Evolutionary conservation across 2,888 invertebrate species (phyloP), one percentile per base, ranked within the genome.

Genomic region (Uropetala carovei): DNA sequence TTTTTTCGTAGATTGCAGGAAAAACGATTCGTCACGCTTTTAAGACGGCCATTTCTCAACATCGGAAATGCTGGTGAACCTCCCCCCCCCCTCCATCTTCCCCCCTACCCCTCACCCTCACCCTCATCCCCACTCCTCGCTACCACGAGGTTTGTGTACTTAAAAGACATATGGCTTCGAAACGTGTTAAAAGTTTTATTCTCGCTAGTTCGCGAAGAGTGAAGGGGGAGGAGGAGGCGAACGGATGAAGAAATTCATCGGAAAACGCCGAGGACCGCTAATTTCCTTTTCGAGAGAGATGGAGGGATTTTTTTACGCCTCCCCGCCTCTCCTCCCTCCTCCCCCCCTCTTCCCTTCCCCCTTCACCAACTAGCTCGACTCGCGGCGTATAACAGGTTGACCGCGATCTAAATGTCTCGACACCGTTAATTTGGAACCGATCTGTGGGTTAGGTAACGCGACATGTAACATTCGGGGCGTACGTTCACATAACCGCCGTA

Each of bases 381-480:
- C 60, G 60, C 59, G 86, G 86, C 64, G 16, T 43, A 64, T 89
- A 43, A 68, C 89, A 89, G 10, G 89, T 89, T 89, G 89, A 89
- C 89, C 89, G 64, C 89, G 89, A 64, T 89, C 89, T 89, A 58
- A 89, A 89, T 86, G 60, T 30, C 86, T 89, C 89, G 64, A n/a
- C 64, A 64, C 64, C 89, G 89, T 68, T 89, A 68, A 89, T 89
- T 89, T 60, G 89, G 89, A 64, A 43, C 68, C 30, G 89, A 89
- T 89, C n/a, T 43, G 64, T 43, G 60, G 68, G 68, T 89, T 89
- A 64, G 64, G 89, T 89, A 89, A 89, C 43, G 64, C 43, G 64
- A 64, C 60, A 64, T 89, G 89, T 43, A 68, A 89, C 89, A 89
- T 89, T 89, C n/a, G 89, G 64, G 43, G 27, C 30, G 13, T 11